phyloP scores from a whole-genome alignment of 2,888 invertebrate species.

The Cheilosia scutellata region DNA sequence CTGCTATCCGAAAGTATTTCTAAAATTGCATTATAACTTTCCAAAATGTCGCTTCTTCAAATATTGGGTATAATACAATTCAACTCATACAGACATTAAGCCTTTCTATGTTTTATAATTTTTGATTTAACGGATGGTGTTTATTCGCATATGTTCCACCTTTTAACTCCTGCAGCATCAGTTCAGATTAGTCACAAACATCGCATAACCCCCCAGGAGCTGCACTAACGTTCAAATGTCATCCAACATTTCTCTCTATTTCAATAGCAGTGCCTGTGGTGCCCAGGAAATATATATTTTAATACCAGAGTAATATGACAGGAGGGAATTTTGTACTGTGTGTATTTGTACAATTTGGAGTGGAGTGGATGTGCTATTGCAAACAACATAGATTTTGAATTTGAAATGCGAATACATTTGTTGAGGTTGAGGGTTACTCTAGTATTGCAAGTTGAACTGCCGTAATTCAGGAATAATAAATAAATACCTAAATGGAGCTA shows the following conservation, averaged over 20 bases:
- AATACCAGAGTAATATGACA: slow-evolving; percentile 39
- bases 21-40: too few species aligned
- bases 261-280: slow-evolving; percentile 37
- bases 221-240: slow-evolving; percentile 12
- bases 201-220: not conserved
- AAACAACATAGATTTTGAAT: not conserved
- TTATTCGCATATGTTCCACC: slow-evolving; percentile 7
- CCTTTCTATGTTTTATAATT: not conserved
- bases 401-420: not conserved
- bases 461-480: slow-evolving; percentile 1
- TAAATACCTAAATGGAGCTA: not conserved
- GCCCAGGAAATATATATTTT: slow-evolving; percentile 14
- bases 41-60: too few species aligned
- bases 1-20: too few species aligned
- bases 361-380: not conserved
- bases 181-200: slow-evolving; percentile 6
- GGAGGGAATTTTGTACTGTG: slow-evolving; percentile 3
- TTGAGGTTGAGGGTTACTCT: not conserved
- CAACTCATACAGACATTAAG: not conserved
- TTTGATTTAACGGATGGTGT: not conserved
- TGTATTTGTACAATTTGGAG: not conserved
- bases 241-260: slow-evolving; percentile 22
- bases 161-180: slow-evolving; percentile 3
- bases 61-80: too few species aligned
- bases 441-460: not conserved